Evolutionary conservation across 2,797 vertebrate genomes (phyloP).

Genomic region (Oreochromis mossambicus): DNA sequence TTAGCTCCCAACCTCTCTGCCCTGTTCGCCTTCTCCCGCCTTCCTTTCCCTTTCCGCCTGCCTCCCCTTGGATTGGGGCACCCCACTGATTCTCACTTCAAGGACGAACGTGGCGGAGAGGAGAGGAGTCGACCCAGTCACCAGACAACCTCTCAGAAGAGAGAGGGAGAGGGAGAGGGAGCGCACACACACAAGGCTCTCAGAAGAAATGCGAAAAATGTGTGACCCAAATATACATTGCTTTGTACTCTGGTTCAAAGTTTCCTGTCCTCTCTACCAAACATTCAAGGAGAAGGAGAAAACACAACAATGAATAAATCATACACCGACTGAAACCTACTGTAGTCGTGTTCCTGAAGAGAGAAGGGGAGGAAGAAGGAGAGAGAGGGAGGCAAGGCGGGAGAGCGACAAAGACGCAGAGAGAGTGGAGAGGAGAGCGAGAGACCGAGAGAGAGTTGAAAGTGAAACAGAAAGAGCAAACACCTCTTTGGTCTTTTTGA

Average conservation of each 20-base stretch:
- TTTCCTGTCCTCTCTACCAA: slow-evolving; percentile 76
- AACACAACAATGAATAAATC: slow-evolving; percentile 80
- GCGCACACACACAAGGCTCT: slow-evolving; percentile 10
- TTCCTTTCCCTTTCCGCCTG: background rate
- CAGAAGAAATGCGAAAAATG: slow-evolving; percentile 51
- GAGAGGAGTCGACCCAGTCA: slow-evolving; percentile 64
- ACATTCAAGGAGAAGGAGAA: slow-evolving; percentile 72
- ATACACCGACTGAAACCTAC: slow-evolving; percentile 63
- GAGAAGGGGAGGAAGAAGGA: background rate
- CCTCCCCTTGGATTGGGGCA: slow-evolving; percentile 63
- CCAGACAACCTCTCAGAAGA: slow-evolving; percentile 56
- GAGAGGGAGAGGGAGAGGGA: slow-evolving; percentile 25
- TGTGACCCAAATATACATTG: slow-evolving; percentile 79
- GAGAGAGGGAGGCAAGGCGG: background rate
- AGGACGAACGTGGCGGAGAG: slow-evolving; percentile 74
- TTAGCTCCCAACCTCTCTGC: slow-evolving; percentile 73
- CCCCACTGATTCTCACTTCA: slow-evolving; percentile 77
- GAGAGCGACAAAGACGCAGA: slow-evolving; percentile 5
- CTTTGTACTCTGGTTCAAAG: slow-evolving; percentile 82
- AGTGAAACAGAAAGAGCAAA: slow-evolving; percentile 58
- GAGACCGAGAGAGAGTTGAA: slow-evolving; percentile 40
- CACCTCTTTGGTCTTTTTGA: slow-evolving; percentile 68
- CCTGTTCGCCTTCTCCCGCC: slow-evolving; percentile 16
- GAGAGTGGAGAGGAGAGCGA: slow-evolving; percentile 8
- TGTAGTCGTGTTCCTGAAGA: slow-evolving; percentile 49